Percentiles rank a stretch among this genome's conserved stretches.
Conservation (phyloP, 2,113 vertebrate genomes). For the Ammodytes marinus region DNA sequence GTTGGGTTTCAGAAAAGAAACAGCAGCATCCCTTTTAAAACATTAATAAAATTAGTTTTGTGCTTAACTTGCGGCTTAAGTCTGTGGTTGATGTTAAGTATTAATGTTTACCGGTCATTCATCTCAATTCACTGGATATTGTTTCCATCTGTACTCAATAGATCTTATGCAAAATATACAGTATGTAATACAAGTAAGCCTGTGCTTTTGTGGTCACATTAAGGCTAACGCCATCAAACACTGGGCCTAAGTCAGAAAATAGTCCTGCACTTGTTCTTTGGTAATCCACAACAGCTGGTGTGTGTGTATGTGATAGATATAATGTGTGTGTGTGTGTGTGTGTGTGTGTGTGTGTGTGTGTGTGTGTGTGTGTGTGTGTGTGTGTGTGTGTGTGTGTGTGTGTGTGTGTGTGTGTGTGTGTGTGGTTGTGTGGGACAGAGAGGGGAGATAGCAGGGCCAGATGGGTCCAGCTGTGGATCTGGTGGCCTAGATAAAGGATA, state of each 20-base stretch:
- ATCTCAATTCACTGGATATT: slow-evolving; percentile 17
- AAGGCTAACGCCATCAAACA: slow-evolving; percentile 66
- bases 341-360: slow-evolving; percentile 50
- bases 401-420: slow-evolving; percentile 36
- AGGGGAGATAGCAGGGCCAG: slow-evolving; percentile 68
- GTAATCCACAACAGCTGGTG: slow-evolving; percentile 82
- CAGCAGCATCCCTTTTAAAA: background rate
- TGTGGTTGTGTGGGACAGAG: slow-evolving; percentile 16
- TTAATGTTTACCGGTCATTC: background rate
- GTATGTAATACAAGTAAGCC: slow-evolving; percentile 31
- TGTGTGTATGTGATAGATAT: slow-evolving; percentile 58
- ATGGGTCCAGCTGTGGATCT: slow-evolving; percentile 82
- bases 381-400: slow-evolving; percentile 41
- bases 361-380: slow-evolving; percentile 42
- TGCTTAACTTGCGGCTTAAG: background rate
- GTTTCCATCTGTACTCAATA: background rate
- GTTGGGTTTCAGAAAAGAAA: background rate
- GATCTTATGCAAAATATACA: background rate
- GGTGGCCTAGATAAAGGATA: slow-evolving; percentile 83
- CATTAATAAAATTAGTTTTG: slow-evolving; percentile 15
- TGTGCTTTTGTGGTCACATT: slow-evolving; percentile 65
- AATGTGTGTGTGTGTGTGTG: slow-evolving; percentile 23
- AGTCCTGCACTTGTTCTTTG: slow-evolving; percentile 62
- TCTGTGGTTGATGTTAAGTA: background rate
- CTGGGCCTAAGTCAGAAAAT: slow-evolving; percentile 63